Evolutionary conservation across 2,888 invertebrate species (phyloP).

Genomic region (Tiphia femorata): DNA sequence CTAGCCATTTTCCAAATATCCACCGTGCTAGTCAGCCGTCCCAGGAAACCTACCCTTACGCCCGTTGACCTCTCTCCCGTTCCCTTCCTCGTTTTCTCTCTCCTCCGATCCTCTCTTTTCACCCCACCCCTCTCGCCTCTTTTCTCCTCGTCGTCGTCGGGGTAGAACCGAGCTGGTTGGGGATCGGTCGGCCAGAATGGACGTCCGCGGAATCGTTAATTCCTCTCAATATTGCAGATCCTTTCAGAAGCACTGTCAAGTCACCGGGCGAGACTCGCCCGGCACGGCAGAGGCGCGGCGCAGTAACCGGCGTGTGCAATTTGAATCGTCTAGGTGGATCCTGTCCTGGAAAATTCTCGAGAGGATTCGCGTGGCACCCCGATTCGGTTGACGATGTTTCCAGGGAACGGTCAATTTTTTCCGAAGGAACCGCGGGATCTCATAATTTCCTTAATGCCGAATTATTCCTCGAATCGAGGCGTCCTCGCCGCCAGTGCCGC

Average conservation of each 20-base stretch:
- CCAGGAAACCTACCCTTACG: slow-evolving; percentile 45
- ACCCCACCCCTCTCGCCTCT: slow-evolving; percentile 22
- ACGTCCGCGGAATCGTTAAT: slow-evolving; percentile 62
- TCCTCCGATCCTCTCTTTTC: slow-evolving; percentile 9
- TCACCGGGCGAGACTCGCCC: slow-evolving; percentile 19
- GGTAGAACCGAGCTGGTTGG: slow-evolving; percentile 30
- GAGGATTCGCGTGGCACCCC: no score
- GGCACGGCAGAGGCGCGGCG: slow-evolving; percentile 13
- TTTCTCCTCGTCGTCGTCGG: slow-evolving; percentile 37
- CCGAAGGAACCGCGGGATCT: no score
- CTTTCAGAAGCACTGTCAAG: slow-evolving; percentile 42
- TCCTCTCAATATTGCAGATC: slow-evolving; percentile 61
- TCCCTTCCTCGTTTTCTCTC: slow-evolving; percentile 11
- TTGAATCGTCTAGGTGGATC: no score
- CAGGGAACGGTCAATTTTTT: no score
- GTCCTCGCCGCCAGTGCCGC: no score
- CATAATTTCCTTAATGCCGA: no score
- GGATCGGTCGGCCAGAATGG: slow-evolving; percentile 29
- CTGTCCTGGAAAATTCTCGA: no score
- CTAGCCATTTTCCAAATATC: slow-evolving; percentile 53
- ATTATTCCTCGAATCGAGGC: no score
- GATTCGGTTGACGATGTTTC: no score
- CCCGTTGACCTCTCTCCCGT: not conserved
- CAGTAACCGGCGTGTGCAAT: slow-evolving; percentile 5
- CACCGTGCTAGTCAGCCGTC: slow-evolving; percentile 39